phyloP scores from a whole-genome alignment of 2,888 invertebrate genomes.

The Agrotis clavis region DNA sequence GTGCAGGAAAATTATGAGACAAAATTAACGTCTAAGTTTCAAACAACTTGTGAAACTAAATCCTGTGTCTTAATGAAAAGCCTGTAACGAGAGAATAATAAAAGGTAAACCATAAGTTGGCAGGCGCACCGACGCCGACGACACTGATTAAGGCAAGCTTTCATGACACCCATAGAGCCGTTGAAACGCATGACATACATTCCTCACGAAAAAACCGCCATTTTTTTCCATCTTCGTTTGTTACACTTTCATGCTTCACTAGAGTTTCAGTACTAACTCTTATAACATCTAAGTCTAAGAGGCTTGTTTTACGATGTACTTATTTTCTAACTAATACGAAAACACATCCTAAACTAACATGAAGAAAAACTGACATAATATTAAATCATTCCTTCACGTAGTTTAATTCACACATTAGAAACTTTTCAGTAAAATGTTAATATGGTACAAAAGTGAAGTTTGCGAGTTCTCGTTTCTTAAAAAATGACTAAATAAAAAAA shows the following conservation, averaged over 20 bases:
- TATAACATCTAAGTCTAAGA: neutral
- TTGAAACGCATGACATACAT: constrained; percentile 83
- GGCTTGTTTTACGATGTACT: no score
- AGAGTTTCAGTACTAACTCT: neutral
- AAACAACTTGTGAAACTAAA: neutral
- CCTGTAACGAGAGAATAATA: constrained; percentile 51
- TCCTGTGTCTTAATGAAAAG: constrained; percentile 33
- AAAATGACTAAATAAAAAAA: neutral
- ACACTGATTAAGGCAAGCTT: constrained; percentile 78
- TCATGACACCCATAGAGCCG: constrained; percentile 69
- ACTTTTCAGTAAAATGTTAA: neutral
- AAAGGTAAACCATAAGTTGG: constrained; percentile 54
- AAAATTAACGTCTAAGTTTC: constrained; percentile 3
- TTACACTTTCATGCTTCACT: constrained; percentile 31
- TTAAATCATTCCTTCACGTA: no score
- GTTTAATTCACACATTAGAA: neutral
- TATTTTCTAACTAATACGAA: no score
- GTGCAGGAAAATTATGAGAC: neutral
- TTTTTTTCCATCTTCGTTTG: constrained; percentile 68
- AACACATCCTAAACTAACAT: no score
- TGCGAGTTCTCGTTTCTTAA: no score
- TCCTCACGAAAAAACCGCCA: constrained; percentile 63
- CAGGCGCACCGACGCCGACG: constrained; percentile 46
- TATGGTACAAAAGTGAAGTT: no score
- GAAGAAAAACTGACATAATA: no score